phyloP scores from a whole-genome alignment of 2,888 invertebrate genomes.

The Lycia hirtaria region DNA sequence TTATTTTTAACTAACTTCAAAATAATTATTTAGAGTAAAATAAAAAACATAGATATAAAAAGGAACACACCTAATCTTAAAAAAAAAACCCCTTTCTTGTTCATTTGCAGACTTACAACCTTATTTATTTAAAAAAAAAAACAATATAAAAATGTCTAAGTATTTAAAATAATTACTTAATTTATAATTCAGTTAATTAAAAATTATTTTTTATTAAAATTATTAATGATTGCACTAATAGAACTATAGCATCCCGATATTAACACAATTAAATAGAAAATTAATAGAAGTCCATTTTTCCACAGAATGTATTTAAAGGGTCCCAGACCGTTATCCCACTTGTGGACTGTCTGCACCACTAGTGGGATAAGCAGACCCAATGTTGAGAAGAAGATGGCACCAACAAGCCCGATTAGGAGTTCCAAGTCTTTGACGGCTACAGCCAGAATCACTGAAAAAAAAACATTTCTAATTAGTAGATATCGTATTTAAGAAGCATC shows the following conservation, averaged over 20 bases:
- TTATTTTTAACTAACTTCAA: too few species aligned
- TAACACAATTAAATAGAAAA: conserved; percentile 66
- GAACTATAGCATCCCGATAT: conserved; percentile 70
- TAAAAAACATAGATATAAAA: too few species aligned
- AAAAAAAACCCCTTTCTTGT: too few species aligned
- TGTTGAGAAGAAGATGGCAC: conserved; percentile 90
- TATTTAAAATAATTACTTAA: too few species aligned
- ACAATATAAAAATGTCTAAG: too few species aligned
- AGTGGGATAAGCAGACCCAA: conserved; percentile 91
- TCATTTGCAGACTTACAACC: too few species aligned
- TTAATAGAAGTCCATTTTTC: conserved; percentile 85
- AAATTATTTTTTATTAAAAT: conserved; percentile 39
- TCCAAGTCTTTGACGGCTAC: conserved; percentile 93
- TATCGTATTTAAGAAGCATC: too few species aligned
- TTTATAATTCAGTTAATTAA: neutral
- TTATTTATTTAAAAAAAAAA: neutral
- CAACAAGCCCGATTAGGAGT: conserved; percentile 94
- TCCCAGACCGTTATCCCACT: conserved; percentile 89
- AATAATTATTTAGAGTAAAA: too few species aligned
- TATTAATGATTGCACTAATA: conserved; percentile 57
- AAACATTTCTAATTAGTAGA: conserved; percentile 3
- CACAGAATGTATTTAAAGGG: conserved; percentile 86
- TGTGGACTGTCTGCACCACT: conserved; percentile 89
- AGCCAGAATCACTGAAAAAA: conserved; percentile 88
- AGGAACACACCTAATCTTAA: too few species aligned